phyloP scores from a whole-genome alignment of 1,140 invertebrate genomes.

The Pseudomyrmex pallidus region DNA sequence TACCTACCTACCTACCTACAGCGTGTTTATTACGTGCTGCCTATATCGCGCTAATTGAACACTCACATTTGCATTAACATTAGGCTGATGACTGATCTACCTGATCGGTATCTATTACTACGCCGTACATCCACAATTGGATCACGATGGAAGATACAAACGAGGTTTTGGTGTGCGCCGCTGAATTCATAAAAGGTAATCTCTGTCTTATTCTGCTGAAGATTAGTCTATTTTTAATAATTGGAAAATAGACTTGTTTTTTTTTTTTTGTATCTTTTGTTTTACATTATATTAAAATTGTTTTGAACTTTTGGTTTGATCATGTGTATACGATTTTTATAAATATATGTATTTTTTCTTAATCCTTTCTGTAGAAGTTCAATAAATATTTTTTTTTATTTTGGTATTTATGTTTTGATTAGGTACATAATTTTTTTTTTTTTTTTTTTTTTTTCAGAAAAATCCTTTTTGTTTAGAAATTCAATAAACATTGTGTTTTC shows the following conservation, averaged over 20 bases:
- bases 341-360: no score
- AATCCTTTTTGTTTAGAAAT: no score
- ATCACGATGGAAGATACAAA: constrained; percentile 84
- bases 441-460: no score
- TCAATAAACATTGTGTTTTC: no score
- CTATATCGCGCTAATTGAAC: constrained; percentile 64
- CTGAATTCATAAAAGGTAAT: constrained; percentile 87
- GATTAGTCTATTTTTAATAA: constrained; percentile 46
- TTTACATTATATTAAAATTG: background rate
- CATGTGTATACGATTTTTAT: background rate
- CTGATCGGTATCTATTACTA: constrained; percentile 46
- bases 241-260: background rate
- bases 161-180: constrained; percentile 85
- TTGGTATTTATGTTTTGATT: no score
- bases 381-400: no score
- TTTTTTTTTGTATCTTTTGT: background rate
- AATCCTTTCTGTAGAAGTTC: no score
- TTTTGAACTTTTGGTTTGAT: background rate
- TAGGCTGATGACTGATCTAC: constrained; percentile 61
- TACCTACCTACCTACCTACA: constrained; percentile 52
- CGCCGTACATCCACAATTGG: constrained; percentile 48
- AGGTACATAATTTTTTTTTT: no score
- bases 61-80: constrained; percentile 57
- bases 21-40: constrained; percentile 51
- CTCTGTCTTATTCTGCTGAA: background rate